phyloP scores from a whole-genome alignment of 2,888 invertebrate species.

The Eupelmus urozonus region DNA sequence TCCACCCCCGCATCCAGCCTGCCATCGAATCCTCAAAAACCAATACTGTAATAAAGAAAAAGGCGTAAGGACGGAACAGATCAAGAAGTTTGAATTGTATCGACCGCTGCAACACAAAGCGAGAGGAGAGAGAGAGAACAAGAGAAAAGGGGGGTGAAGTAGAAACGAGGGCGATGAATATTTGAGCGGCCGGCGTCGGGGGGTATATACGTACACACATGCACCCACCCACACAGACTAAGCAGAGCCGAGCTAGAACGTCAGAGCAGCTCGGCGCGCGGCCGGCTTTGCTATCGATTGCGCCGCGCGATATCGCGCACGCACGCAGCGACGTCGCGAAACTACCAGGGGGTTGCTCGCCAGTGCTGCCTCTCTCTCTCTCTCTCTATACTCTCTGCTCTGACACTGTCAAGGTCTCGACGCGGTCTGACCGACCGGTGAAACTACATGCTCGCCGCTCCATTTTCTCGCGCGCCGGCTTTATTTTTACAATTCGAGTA shows the following conservation, averaged over 20 bases:
- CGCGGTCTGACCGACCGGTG: background rate
- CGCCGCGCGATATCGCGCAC: conserved; percentile 51
- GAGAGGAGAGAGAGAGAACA: background rate
- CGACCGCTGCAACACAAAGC: background rate
- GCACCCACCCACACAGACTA: too few species aligned
- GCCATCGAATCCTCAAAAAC: background rate
- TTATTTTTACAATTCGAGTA: too few species aligned
- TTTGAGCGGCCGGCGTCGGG: conserved; percentile 29
- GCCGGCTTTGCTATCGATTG: conserved; percentile 58
- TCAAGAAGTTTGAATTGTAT: too few species aligned
- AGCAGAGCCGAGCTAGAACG: too few species aligned
- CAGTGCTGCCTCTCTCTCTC: background rate
- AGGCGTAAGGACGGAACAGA: background rate
- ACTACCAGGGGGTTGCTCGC: background rate
- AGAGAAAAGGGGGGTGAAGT: background rate
- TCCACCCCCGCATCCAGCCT: too few species aligned
- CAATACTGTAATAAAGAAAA: background rate
- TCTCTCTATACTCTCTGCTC: background rate
- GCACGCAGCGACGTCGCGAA: conserved; percentile 20
- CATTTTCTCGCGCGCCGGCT: too few species aligned
- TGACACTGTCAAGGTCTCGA: conserved; percentile 40
- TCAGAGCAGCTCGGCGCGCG: background rate
- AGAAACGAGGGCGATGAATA: conserved; percentile 34
- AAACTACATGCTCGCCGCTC: background rate
- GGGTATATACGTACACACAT: too few species aligned